Percentiles rank a stretch among this genome's conserved stretches.
These are phyloP conservation scores for Himantopus leucocephalus DNA, from an alignment of 2,113 vertebrate species.

Conservation along the genomic window DNA sequence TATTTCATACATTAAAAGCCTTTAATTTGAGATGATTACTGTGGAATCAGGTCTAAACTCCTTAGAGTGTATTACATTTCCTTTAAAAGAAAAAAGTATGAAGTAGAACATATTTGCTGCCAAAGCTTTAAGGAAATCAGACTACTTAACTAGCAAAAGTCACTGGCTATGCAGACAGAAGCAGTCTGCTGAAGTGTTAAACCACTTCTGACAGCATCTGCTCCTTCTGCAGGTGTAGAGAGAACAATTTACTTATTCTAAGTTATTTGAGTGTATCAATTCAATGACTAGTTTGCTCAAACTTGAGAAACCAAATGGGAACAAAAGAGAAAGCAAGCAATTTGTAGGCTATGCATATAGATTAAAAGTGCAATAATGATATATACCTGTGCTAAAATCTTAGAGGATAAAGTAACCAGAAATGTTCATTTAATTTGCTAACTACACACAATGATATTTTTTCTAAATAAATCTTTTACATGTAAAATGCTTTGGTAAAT, in stretches of 20 bases:
- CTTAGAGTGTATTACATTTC: background rate
- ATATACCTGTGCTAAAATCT: background rate
- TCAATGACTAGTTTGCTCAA: background rate
- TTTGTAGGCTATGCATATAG: background rate
- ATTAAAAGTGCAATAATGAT: background rate
- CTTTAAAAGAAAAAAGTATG: background rate
- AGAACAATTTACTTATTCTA: background rate
- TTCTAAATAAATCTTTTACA: background rate
- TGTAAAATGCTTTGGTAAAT: background rate
- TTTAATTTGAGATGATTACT: background rate
- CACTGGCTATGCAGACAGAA: background rate
- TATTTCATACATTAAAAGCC: background rate
- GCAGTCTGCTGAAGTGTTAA: slow-evolving; percentile 9
- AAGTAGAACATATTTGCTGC: background rate
- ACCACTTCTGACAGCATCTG: background rate
- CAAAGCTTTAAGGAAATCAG: background rate
- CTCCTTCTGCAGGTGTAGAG: background rate
- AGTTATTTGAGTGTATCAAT: background rate
- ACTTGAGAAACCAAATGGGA: background rate
- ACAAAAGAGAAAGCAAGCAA: background rate
- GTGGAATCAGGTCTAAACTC: background rate
- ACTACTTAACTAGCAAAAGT: background rate
- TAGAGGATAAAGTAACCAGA: background rate
- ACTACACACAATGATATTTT: background rate
- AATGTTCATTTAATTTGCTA: background rate